Base-by-base conservation (phyloP, 2,113 vertebrate species). In the Planiliza haematocheilus region DNA sequence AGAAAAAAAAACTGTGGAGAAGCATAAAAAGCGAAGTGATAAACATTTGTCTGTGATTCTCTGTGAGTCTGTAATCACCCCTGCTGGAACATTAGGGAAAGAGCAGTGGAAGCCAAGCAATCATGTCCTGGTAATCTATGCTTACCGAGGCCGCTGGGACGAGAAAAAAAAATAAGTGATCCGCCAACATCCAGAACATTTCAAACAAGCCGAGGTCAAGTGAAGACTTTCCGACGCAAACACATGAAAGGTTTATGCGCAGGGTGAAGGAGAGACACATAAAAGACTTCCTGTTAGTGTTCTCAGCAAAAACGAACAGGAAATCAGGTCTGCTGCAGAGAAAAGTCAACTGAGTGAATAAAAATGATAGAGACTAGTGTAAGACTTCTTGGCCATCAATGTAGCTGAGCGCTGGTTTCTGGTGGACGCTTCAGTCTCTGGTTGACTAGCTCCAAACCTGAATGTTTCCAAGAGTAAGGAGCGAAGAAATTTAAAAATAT, bases 51-150 rank as follows among this genome's bases (percentile, higher is more conserved):
- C n/a, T 20, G 39, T 20, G 57, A 63, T 58, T 77, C 68, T 45
- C 11, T 38, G 42, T 53, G 77, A 85, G 80, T 63, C 45, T 82
- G 88, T 79, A 76, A 79, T 88, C 83, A 45, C 64, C 45, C 3
- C 21, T 59, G 46, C 68, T 66, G 16, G 13, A 71, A 79, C 61
- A 63, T n/a, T 39, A 56, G 20, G 36, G 49, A 52, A 53, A 49
- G 62, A 41, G 30, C 12, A 43, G 57, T 68, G 53, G 39, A 81
- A 68, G 85, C 83, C 62, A 85, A 88, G 80, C 76, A 55, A 68
- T 84, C 69, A 63, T 89, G 88, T 85, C 39, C 43, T 38, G 64
- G 67, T 85, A 85, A 89, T 82, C 86, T 52, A 70, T 37, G 64
- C 51, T 83, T 49, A n/a, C n/a, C n/a, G n/a, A n/a, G n/a, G n/a